Base-by-base conservation (phyloP, 2,113 vertebrate genomes). In the Paramisgurnus dabryanus region DNA sequence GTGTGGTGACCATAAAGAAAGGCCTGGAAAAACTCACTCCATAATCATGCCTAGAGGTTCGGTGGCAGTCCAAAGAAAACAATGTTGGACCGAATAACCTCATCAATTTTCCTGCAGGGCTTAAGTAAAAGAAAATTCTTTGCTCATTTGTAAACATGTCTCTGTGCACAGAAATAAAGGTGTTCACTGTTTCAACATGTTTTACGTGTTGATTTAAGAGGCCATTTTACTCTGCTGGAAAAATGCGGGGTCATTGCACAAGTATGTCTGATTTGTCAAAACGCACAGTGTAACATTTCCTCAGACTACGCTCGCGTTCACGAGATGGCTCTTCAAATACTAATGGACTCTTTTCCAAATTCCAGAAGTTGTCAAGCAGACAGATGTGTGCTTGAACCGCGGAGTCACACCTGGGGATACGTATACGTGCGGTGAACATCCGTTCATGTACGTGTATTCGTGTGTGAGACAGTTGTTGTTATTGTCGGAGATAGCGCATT, bases 51-150 rank as follows among this genome's bases (percentile, higher is more conserved):
- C 73, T 65, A 67, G 73, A 84, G 77, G 17, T 45, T 69, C 64
- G 45, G 64, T 53, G 74, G 77, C 79, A 78, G 57, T 85, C 85
- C 83, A 90, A 89, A 84, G 88, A 90, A 88, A 92, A 91, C 88
- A 86, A 77, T 47, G 60, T 85, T 87, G 87, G 83, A 85, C 81
- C 83, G 22, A 86, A 84, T 82, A 40, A 71, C 85, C 86, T 85
- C 89, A 83, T 89, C 66, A 72, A 79, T 83, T 84, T 89, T 91
- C 83, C 74, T 43, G 9, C 12, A 68, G 61, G 64, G 17, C 50
- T 60, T 84, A 67, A 80, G 41, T 76, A 39, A 67, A 81, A 58
- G 55, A 66, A 50, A 53, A 70, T 41, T 49, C 70, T 18, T 34
- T 18, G 50, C n/a, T 80, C 84, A 41, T 78, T 82, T 80, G 71